These are phyloP conservation scores for Drosophila sucinea DNA, from an alignment of 1,140 invertebrate genomes.

Conservation along the genomic window DNA sequence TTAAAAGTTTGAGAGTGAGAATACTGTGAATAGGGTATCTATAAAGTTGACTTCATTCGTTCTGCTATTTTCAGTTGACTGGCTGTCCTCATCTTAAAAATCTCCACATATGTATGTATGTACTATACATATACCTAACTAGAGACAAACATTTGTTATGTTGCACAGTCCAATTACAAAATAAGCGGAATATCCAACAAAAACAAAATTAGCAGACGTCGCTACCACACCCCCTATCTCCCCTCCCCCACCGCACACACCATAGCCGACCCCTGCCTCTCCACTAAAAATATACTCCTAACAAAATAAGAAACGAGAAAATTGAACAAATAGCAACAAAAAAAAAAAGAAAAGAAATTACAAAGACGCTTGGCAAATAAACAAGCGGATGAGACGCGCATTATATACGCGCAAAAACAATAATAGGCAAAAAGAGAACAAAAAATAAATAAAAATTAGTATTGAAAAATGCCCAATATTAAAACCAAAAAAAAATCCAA, in stretches of 20 bases:
- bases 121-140: constrained; percentile 16
- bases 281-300: constrained; percentile 39
- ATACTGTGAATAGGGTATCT: neutral
- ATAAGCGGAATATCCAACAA: constrained; percentile 32
- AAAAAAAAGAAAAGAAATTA: constrained; percentile 27
- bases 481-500: neutral
- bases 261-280: neutral
- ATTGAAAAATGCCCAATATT: neutral
- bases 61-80: neutral
- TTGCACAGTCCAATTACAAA: constrained; percentile 43
- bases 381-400: constrained; percentile 38
- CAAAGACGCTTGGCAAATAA: constrained; percentile 41
- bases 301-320: constrained; percentile 21
- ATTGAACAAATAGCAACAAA: constrained; percentile 14
- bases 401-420: constrained; percentile 39
- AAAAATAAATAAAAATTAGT: constrained; percentile 32
- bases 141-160: constrained; percentile 47
- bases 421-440: constrained; percentile 32
- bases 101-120: constrained; percentile 22
- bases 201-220: constrained; percentile 44
- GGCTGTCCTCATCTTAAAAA: constrained; percentile 32
- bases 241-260: neutral
- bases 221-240: neutral
- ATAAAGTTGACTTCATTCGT: neutral
- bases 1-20: too few species aligned